phyloP scores from a whole-genome alignment of 2,888 invertebrate species.

The Hemaris fuciformis region DNA sequence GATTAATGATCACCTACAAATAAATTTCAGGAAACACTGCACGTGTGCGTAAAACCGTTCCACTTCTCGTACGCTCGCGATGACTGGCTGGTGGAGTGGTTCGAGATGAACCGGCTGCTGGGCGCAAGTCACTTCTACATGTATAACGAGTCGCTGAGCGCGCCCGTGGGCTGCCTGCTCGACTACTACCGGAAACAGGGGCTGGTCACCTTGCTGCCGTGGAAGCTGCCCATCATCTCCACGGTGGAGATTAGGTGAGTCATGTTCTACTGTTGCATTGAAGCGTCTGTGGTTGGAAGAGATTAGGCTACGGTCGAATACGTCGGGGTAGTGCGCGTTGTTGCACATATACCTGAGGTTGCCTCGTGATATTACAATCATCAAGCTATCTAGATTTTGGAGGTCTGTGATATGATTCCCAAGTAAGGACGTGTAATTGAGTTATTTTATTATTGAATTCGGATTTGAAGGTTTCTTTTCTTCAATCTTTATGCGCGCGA shows the following conservation, averaged over 20 bases:
- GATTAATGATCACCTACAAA: too few species aligned
- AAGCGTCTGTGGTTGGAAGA: background rate
- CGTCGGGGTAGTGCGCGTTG: too few species aligned
- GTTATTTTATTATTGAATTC: too few species aligned
- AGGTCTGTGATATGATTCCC: too few species aligned
- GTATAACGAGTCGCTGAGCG: slow-evolving; percentile 94
- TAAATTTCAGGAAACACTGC: slow-evolving; percentile 81
- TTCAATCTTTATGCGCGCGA: too few species aligned
- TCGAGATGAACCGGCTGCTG: slow-evolving; percentile 91
- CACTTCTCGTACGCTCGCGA: slow-evolving; percentile 93
- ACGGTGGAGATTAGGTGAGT: slow-evolving; percentile 89
- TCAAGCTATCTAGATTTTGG: too few species aligned
- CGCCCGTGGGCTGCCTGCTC: slow-evolving; percentile 88
- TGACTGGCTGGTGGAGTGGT: slow-evolving; percentile 92
- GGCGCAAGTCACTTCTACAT: slow-evolving; percentile 94
- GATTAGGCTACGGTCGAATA: background rate
- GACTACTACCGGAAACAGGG: slow-evolving; percentile 85
- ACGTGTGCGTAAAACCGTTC: slow-evolving; percentile 94
- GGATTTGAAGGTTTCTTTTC: too few species aligned
- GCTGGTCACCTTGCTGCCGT: slow-evolving; percentile 87
- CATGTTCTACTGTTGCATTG: background rate
- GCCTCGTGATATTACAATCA: too few species aligned
- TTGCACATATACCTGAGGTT: too few species aligned
- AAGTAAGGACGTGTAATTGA: too few species aligned
- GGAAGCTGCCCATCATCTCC: slow-evolving; percentile 93